phyloP scores from a whole-genome alignment of 2,797 vertebrate genomes.

The Chromis chromis region DNA sequence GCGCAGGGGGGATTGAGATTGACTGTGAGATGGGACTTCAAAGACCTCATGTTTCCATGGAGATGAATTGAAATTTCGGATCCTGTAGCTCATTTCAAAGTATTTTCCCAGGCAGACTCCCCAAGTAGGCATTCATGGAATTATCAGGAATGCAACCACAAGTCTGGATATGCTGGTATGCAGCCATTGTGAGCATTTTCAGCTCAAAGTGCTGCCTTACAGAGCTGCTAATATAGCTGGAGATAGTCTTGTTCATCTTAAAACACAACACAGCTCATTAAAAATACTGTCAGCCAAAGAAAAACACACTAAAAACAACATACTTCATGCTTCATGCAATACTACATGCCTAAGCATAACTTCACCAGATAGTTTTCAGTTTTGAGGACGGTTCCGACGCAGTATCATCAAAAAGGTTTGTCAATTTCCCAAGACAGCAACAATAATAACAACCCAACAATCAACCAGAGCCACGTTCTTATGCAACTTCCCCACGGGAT shows the following conservation, averaged over 20 bases:
- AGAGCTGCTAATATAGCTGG: too few species aligned
- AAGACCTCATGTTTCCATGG: neutral
- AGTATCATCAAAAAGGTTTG: constrained; percentile 5
- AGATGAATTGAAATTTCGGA: neutral
- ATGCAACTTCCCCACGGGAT: neutral
- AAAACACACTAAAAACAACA: too few species aligned
- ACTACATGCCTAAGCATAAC: too few species aligned
- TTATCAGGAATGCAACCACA: too few species aligned
- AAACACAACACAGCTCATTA: too few species aligned
- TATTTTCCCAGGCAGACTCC: neutral
- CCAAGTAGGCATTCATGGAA: too few species aligned
- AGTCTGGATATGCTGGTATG: neutral
- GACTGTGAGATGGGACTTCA: neutral
- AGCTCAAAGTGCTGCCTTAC: constrained; percentile 1
- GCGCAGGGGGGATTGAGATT: too few species aligned
- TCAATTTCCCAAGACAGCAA: constrained; percentile 22
- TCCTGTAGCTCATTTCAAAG: neutral
- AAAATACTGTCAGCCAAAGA: too few species aligned
- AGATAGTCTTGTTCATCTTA: too few species aligned
- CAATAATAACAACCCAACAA: constrained; percentile 25
- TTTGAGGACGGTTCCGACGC: neutral
- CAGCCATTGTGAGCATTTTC: neutral
- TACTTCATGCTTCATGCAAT: too few species aligned
- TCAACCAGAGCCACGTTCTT: constrained; percentile 3
- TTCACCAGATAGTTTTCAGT: neutral